Evolutionary conservation across 2,888 invertebrate genomes (phyloP), one percentile per base, ranked within the genome.

Genomic region (Carpatolechia fugitivella): DNA sequence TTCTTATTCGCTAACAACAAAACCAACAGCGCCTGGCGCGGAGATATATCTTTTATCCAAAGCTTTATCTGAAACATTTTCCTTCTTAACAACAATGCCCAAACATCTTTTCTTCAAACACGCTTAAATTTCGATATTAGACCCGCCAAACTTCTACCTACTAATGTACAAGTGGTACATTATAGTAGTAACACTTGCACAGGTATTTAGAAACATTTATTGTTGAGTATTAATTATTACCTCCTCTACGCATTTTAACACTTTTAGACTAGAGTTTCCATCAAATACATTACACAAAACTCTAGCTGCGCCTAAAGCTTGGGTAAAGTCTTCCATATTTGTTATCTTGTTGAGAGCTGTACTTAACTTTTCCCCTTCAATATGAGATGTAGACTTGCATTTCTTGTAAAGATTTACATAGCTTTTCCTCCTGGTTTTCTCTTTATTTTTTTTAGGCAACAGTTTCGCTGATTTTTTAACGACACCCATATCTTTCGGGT

Each of bases 1-100:
- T 85, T 88, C 61, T 89, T 88, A 66, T 83, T 88, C 7, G 67
- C 65, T 30, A 89, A 63, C 59, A 89, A 65, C 36, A 89, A 65
- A 33, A 87, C 59, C 50, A 89, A 61, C 29, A 89, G 60, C 1
- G 86, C 87, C 62, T 89, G 89, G 48, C 65, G 72, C 35, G 83
- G 76, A 57, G 70, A 85, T 46, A 89, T 81, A 20, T 79, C 81
- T 11, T 70, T 60, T 56, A 79, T 76, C 87, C 87, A 89, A 24
- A 11, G 6, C 29, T 44, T 44, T 5, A 44, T 44, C 44, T 44
- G 44, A 29, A 38, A 44, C n/a, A 3, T 5, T n/a, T n/a, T n/a
- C n/a, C n/a, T n/a, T n/a, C n/a, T n/a, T n/a, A n/a, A n/a, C n/a
- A n/a, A n/a, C n/a, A n/a, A n/a, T n/a, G n/a, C n/a, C n/a, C n/a